These are phyloP conservation scores for Harpegnathos saltator DNA, from an alignment of 1,140 invertebrate genomes.

Conservation along the genomic window DNA sequence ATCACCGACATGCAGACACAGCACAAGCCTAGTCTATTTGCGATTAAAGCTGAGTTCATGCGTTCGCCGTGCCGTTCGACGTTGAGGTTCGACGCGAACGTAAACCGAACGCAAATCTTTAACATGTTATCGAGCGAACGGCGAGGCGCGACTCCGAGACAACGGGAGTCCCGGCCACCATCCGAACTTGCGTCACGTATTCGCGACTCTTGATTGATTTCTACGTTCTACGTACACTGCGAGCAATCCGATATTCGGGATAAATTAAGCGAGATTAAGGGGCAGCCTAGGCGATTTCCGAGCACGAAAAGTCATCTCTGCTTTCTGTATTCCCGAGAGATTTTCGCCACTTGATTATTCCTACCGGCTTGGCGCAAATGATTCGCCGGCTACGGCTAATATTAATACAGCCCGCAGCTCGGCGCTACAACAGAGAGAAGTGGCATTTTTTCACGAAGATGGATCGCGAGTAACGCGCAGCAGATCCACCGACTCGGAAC, in stretches of 20 bases:
- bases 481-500: slow-evolving; percentile 28
- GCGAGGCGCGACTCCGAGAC: background rate
- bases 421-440: background rate
- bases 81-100: background rate
- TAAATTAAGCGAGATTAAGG: too few species aligned
- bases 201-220: too few species aligned
- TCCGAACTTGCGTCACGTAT: background rate
- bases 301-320: too few species aligned
- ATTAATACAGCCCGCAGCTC: background rate
- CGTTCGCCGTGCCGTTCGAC: slow-evolving; percentile 4
- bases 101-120: background rate
- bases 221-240: too few species aligned
- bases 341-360: too few species aligned
- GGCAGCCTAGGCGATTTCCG: too few species aligned
- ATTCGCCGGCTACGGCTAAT: too few species aligned
- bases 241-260: background rate
- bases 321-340: too few species aligned
- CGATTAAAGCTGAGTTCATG: slow-evolving; percentile 56
- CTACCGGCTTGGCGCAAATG: too few species aligned
- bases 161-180: background rate
- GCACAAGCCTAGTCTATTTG: slow-evolving; percentile 47
- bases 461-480: background rate
- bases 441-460: background rate
- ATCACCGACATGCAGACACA: slow-evolving; percentile 52
- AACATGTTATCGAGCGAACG: background rate